A percentile compares a stretch with the other conserved stretches of the same genome.
phyloP scores from a whole-genome alignment of 2,797 vertebrate genomes.

The Cossypha niveicapilla region DNA sequence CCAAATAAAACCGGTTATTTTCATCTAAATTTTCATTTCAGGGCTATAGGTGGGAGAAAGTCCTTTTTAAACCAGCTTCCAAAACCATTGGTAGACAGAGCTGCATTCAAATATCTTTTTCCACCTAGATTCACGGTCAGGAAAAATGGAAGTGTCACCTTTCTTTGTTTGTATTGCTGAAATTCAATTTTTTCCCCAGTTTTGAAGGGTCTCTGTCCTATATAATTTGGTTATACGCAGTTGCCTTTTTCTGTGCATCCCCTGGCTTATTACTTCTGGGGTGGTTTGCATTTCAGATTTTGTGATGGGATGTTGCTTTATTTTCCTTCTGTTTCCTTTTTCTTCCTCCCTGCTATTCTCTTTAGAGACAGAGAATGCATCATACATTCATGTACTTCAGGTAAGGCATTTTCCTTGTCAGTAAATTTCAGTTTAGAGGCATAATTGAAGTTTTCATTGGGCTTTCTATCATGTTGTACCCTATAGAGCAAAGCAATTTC shows the following conservation, averaged over 20 bases:
- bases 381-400: not conserved
- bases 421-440: not conserved
- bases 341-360: not conserved
- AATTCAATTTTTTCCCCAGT: not conserved
- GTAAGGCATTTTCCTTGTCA: not conserved
- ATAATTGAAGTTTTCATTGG: not conserved
- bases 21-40: not conserved
- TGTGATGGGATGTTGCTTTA: not conserved
- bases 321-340: not conserved
- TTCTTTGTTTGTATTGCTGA: not conserved
- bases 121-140: not conserved
- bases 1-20: not conserved
- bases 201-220: not conserved
- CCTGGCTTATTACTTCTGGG: not conserved
- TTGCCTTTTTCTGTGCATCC: not conserved
- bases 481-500: not conserved
- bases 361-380: not conserved
- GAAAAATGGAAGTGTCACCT: not conserved
- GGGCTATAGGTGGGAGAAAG: not conserved
- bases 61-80: not conserved
- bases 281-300: not conserved
- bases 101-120: not conserved
- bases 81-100: not conserved
- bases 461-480: not conserved
- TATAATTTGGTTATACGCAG: not conserved